Evolutionary conservation across 2,113 vertebrate species (phyloP).

Genomic region (Ellobius talpinus): DNA sequence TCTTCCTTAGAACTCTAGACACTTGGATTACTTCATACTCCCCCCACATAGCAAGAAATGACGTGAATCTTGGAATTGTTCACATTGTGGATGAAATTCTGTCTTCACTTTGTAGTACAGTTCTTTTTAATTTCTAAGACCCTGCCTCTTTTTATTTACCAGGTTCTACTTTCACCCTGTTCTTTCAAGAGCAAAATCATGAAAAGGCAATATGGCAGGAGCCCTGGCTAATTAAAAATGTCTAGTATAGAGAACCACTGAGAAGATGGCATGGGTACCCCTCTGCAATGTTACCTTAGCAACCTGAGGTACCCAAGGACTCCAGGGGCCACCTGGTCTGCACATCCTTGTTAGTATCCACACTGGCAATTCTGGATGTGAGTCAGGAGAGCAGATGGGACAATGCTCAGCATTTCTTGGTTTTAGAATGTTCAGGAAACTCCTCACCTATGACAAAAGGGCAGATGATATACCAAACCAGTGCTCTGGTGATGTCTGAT

Average conservation of each 20-base stretch:
- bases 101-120: background rate
- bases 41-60: background rate
- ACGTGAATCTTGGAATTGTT: background rate
- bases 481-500: background rate
- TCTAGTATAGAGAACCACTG: fast-evolving
- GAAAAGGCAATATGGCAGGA: background rate
- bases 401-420: background rate
- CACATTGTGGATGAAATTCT: background rate
- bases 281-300: background rate
- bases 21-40: background rate
- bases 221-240: background rate
- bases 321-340: background rate
- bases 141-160: background rate
- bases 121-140: background rate
- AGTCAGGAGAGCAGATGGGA: background rate
- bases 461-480: background rate
- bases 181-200: background rate
- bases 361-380: background rate
- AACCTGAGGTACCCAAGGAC: background rate
- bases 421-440: background rate
- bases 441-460: background rate
- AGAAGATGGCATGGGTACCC: background rate
- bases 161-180: background rate
- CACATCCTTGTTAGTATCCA: background rate
- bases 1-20: background rate